Evolutionary conservation across 2,797 vertebrate genomes (phyloP).

Genomic region (Poecile montanus): DNA sequence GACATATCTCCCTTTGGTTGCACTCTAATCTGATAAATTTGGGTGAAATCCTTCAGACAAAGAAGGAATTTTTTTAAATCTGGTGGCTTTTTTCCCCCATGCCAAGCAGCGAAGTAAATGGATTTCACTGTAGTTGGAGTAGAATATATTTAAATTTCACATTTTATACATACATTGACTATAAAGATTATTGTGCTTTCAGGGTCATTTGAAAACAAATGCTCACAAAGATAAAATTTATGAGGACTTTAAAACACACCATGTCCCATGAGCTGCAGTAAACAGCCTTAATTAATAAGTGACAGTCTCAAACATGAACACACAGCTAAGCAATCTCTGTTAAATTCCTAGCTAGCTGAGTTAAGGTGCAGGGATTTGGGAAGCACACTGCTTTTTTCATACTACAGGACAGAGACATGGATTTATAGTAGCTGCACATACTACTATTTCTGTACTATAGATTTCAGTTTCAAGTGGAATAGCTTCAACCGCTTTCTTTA

Average conservation of each 20-base stretch:
- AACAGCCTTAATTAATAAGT: constrained; percentile 12
- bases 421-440: not conserved
- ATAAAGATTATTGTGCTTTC: not conserved
- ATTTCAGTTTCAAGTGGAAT: not conserved
- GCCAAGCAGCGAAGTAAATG: not conserved
- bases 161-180: not conserved
- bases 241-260: not conserved
- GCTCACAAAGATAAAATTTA: not conserved
- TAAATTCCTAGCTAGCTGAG: not conserved
- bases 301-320: not conserved
- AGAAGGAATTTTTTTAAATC: not conserved
- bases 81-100: no score
- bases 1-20: not conserved
- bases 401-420: not conserved
- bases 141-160: not conserved
- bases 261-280: not conserved
- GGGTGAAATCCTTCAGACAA: not conserved
- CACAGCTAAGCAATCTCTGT: not conserved
- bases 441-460: not conserved
- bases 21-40: not conserved
- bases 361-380: not conserved
- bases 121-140: not conserved
- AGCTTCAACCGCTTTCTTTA: not conserved
- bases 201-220: constrained; percentile 1
- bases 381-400: not conserved